A percentile compares a stretch with the other conserved stretches of the same genome.
Conservation (phyloP, 2,888 invertebrate species). For the Xanthostigma xanthostigma region DNA sequence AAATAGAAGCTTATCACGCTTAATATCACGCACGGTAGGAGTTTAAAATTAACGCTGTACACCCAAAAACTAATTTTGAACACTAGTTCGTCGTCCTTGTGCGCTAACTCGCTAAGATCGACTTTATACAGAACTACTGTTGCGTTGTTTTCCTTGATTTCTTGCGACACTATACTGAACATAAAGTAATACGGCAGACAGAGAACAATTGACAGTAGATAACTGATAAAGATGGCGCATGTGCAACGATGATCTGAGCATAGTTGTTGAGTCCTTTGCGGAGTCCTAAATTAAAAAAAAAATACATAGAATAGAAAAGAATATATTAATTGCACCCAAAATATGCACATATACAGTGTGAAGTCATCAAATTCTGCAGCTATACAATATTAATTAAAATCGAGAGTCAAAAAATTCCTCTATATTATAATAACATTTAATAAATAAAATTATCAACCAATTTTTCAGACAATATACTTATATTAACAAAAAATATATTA, state of each 20-base stretch:
- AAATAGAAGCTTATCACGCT: constrained; percentile 58
- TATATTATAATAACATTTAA: too few species aligned
- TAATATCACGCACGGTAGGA: constrained; percentile 63
- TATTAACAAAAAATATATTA: too few species aligned
- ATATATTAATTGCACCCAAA: too few species aligned
- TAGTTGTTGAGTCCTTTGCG: constrained; percentile 55
- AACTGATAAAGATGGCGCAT: constrained; percentile 58
- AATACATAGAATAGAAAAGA: too few species aligned
- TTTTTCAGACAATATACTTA: too few species aligned
- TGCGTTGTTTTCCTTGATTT: constrained; percentile 37
- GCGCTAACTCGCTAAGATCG: constrained; percentile 27
- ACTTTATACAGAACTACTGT: constrained; percentile 41
- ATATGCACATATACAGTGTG: too few species aligned
- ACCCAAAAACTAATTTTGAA: constrained; percentile 60
- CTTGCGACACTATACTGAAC: constrained; percentile 40
- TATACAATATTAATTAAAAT: too few species aligned
- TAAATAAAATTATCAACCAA: too few species aligned
- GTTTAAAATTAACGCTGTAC: constrained; percentile 64
- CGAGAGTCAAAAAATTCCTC: too few species aligned
- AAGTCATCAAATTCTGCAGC: too few species aligned
- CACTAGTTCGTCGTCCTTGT: constrained; percentile 25
- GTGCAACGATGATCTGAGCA: constrained; percentile 67
- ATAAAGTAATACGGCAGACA: constrained; percentile 74
- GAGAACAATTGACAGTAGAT: constrained; percentile 59
- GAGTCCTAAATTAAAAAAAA: constrained; percentile 43